Evolutionary conservation across 64 coral and sea anemone genomes (phyloP).

Genomic region (Trachythela sp.): DNA sequence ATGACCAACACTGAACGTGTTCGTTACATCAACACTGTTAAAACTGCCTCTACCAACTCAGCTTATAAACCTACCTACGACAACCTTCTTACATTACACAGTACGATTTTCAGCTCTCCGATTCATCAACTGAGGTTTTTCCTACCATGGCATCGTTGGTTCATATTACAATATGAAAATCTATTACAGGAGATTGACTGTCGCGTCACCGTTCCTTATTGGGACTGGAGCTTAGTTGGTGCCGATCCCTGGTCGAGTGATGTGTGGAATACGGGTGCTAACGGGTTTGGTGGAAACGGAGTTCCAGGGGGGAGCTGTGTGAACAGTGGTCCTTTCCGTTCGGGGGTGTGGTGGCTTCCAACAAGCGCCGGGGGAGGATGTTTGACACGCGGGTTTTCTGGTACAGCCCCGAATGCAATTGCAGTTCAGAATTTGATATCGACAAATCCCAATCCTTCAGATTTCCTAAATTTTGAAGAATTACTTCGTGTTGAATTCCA

Average conservation of each 20-base stretch:
- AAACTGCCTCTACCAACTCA: constrained; percentile 27
- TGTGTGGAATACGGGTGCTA: neutral
- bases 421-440: neutral
- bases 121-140: constrained; percentile 34
- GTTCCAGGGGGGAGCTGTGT: neutral
- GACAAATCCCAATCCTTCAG: neutral
- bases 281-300: constrained; percentile 56
- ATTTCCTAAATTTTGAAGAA: constrained; percentile 40
- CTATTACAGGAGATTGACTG: constrained; percentile 54
- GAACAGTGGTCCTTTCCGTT: constrained; percentile 36
- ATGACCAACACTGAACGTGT: constrained; percentile 36
- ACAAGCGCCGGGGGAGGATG: constrained; percentile 29
- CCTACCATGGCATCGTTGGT: constrained; percentile 72
- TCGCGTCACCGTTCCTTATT: constrained; percentile 53
- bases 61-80: constrained; percentile 49
- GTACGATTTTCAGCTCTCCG: neutral
- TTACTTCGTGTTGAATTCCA: neutral
- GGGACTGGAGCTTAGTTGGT: constrained; percentile 49
- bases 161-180: constrained; percentile 57
- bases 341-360: neutral
- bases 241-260: neutral
- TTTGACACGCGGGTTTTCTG: neutral
- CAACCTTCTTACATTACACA: constrained; percentile 34
- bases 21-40: constrained; percentile 36
- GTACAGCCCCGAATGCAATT: constrained; percentile 14